Evolutionary conservation across 2,888 invertebrate species (phyloP).

Genomic region (Polymixis lichenea): DNA sequence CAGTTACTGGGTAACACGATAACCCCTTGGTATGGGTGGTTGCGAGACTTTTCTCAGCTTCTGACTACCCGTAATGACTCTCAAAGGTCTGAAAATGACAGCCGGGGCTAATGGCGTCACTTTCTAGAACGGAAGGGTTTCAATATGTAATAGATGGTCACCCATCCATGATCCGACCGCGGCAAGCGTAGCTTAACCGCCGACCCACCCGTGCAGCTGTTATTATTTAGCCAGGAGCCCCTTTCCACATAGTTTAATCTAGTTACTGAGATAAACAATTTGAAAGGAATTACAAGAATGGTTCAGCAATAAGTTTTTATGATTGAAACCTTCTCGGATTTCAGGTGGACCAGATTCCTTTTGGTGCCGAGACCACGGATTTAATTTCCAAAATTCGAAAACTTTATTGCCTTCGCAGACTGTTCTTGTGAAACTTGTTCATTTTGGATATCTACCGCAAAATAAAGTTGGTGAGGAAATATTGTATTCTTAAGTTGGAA

Average conservation of each 20-base stretch:
- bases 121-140: not conserved
- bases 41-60: not conserved
- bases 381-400: conserved; percentile 75
- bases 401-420: conserved; percentile 78
- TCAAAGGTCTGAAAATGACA: not conserved
- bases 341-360: conserved; percentile 76
- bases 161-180: not conserved
- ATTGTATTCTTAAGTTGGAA: conserved; percentile 76
- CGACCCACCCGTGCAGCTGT: not conserved
- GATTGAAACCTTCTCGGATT: conserved; percentile 66
- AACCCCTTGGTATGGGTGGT: not conserved
- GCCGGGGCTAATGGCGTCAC: not conserved
- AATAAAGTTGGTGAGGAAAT: conserved; percentile 75
- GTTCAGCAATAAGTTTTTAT: conserved; percentile 67
- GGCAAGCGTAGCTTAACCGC: not conserved
- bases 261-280: conserved; percentile 55
- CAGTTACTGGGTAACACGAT: too few species aligned
- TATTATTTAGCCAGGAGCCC: not conserved
- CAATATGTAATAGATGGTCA: not conserved
- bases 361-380: conserved; percentile 70
- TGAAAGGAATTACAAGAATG: conserved; percentile 60
- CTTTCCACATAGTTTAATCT: conserved; percentile 49
- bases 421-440: conserved; percentile 78
- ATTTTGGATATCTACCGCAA: conserved; percentile 74
- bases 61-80: too few species aligned